Conservation (phyloP, 2,888 invertebrate species). For the Exocentrus adspersus region DNA sequence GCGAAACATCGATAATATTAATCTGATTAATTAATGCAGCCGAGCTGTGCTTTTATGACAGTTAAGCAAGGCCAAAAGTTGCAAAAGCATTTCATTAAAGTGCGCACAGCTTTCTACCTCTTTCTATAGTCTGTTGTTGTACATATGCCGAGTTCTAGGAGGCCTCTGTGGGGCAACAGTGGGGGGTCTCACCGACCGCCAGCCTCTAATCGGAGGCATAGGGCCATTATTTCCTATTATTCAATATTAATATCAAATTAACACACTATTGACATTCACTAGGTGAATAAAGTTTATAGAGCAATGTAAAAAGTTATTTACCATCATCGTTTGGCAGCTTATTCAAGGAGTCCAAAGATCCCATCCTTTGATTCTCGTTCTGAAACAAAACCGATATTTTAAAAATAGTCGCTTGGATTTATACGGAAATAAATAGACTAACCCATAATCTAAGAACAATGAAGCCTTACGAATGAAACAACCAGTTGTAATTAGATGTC, state of each 20-base stretch:
- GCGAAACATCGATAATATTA: slow-evolving; percentile 23
- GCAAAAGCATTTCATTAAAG: slow-evolving; percentile 1
- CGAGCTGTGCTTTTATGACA: slow-evolving; percentile 24
- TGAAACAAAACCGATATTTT: slow-evolving; percentile 51
- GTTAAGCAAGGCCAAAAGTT: slow-evolving; percentile 23
- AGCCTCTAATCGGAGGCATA: slow-evolving; percentile 60
- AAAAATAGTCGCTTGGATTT: no score
- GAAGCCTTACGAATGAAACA: no score
- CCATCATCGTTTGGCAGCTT: slow-evolving; percentile 59
- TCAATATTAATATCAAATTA: slow-evolving; percentile 24
- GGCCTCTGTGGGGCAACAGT: slow-evolving; percentile 68
- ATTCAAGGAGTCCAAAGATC: slow-evolving; percentile 60
- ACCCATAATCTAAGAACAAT: no score
- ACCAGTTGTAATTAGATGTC: no score
- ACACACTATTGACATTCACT: no score
- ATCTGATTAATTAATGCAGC: slow-evolving; percentile 16
- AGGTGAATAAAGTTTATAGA: no score
- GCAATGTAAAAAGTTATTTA: slow-evolving; percentile 44
- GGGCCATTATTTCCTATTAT: slow-evolving; percentile 55
- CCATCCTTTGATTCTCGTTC: slow-evolving; percentile 56
- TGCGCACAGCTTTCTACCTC: slow-evolving; percentile 51
- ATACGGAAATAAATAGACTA: no score
- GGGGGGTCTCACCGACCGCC: slow-evolving; percentile 70
- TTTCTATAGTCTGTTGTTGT: slow-evolving; percentile 60
- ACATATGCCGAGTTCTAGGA: slow-evolving; percentile 67